Conservation (phyloP, 2,797 vertebrate genomes). For the Bradypodion pumilum region DNA sequence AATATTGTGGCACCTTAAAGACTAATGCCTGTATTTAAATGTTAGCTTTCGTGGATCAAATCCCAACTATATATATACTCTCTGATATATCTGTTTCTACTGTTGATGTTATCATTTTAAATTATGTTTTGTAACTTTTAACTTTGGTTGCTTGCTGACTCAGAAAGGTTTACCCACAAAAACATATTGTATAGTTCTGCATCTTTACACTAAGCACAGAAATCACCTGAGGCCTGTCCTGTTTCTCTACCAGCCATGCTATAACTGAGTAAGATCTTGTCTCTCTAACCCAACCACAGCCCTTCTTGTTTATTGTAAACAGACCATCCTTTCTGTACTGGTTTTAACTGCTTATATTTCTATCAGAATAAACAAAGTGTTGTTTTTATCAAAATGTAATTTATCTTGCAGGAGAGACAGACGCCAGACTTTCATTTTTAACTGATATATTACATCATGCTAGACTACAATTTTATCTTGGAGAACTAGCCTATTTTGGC, state of each 20-base stretch:
- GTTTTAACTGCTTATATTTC: not conserved
- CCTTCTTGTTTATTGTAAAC: not conserved
- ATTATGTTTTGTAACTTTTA: no score
- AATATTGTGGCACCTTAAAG: no score
- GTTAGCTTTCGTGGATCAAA: no score
- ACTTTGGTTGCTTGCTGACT: no score
- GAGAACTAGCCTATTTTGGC: not conserved
- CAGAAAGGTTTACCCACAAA: no score
- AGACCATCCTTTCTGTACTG: not conserved
- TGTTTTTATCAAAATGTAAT: slow-evolving; percentile 2
- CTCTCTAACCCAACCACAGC: not conserved
- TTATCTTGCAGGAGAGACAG: not conserved
- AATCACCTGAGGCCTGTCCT: not conserved
- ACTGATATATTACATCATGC: not conserved
- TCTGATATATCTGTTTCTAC: no score
- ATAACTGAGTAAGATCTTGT: not conserved
- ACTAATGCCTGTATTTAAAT: no score
- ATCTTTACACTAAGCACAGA: not conserved
- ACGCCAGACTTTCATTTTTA: slow-evolving; percentile 9
- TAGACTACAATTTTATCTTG: not conserved
- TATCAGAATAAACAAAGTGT: not conserved
- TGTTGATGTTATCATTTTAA: no score
- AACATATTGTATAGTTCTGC: not conserved
- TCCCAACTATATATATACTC: no score
- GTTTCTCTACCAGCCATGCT: not conserved